These are phyloP conservation scores for Neoascia interrupta DNA, from an alignment of 2,888 invertebrate genomes.

Conservation along the genomic window DNA sequence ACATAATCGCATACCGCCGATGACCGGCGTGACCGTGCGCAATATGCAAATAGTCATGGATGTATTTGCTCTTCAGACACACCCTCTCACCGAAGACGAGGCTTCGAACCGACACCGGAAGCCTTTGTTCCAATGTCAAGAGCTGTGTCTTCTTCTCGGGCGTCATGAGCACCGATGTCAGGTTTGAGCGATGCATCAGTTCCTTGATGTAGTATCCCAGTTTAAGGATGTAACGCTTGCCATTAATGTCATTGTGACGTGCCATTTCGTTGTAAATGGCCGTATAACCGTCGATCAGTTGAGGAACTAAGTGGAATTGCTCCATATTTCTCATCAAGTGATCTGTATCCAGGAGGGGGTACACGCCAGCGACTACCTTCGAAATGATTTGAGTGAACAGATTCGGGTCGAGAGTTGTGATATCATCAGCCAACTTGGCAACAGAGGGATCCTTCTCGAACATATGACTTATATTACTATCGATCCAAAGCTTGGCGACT, in stretches of 20 bases:
- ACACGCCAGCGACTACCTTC: conserved; percentile 28
- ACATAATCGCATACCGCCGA: conserved; percentile 48
- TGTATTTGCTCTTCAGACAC: conserved; percentile 47
- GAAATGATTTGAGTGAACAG: conserved; percentile 52
- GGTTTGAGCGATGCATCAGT: conserved; percentile 42
- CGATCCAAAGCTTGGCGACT: conserved; percentile 56
- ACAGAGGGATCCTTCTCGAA: conserved; percentile 42
- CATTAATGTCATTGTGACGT: conserved; percentile 45
- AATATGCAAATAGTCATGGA: conserved; percentile 55
- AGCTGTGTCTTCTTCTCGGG: conserved; percentile 40
- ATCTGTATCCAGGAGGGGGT: conserved; percentile 37
- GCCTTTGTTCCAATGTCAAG: conserved; percentile 22
- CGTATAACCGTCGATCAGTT: conserved; percentile 45
- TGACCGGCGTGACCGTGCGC: conserved; percentile 49
- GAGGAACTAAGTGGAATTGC: conserved; percentile 53
- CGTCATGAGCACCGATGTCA: conserved; percentile 13
- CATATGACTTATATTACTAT: conserved; percentile 23
- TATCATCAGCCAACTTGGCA: conserved; percentile 43
- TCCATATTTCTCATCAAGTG: conserved; percentile 59
- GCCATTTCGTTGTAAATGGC: conserved; percentile 56
- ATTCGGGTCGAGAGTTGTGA: conserved; percentile 34
- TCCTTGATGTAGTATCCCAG: conserved; percentile 47
- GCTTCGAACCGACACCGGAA: conserved; percentile 42
- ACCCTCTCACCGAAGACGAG: conserved; percentile 46
- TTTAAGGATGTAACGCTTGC: conserved; percentile 44